Conservation (phyloP, 2,888 invertebrate genomes). For the Coelogynopora nodosa region DNA sequence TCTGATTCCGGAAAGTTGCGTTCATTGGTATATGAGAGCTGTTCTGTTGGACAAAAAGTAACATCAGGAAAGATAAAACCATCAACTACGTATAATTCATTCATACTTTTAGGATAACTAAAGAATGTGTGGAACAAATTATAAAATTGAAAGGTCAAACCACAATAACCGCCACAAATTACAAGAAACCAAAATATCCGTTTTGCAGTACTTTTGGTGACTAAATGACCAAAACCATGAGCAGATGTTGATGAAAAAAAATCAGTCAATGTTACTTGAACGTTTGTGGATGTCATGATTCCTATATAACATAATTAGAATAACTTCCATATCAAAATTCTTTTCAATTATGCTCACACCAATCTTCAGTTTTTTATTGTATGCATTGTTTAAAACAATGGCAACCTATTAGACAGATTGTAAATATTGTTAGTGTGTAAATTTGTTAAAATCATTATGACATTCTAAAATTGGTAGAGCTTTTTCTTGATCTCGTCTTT, state of each 20-base stretch:
- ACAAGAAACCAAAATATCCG: background rate
- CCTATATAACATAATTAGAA: no score
- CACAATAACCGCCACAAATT: background rate
- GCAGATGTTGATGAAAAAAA: background rate
- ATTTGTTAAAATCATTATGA: no score
- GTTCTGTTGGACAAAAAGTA: background rate
- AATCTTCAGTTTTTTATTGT: no score
- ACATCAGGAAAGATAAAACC: constrained; percentile 1
- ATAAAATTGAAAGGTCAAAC: background rate
- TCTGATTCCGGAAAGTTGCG: background rate
- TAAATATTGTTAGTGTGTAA: no score
- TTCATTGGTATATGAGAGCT: background rate
- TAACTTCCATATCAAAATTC: no score
- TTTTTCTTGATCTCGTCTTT: no score
- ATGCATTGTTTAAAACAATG: no score
- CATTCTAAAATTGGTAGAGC: no score
- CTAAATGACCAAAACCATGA: background rate
- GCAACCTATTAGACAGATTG: no score
- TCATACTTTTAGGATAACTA: background rate
- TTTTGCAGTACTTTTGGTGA: background rate
- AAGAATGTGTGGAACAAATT: background rate
- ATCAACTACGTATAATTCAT: background rate
- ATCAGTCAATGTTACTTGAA: no score
- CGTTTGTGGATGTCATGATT: no score
- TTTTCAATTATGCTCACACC: no score